These are phyloP conservation scores for Apostichopus leukothele DNA, from an alignment of 53 echinoderm and acorn worm genomes.

Conservation along the genomic window DNA sequence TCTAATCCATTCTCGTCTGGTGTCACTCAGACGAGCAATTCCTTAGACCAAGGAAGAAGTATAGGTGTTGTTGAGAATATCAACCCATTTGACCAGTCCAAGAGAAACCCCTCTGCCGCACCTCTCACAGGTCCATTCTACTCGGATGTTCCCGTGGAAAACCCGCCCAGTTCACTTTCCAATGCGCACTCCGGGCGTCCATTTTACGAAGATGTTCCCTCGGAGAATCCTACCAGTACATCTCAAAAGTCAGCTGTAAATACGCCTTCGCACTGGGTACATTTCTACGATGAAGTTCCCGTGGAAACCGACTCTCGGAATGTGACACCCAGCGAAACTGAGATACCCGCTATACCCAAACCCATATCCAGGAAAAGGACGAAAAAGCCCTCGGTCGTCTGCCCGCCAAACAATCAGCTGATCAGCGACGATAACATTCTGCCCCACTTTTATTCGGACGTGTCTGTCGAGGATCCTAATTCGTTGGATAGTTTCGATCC, in stretches of 20 bases:
- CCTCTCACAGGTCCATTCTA: constrained; percentile 1
- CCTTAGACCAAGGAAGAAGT: background rate
- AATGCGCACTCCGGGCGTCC: background rate
- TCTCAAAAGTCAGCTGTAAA: background rate
- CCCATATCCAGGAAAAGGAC: constrained; percentile 35
- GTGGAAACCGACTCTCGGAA: constrained; percentile 32
- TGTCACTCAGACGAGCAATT: background rate
- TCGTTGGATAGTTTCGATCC: constrained; percentile 72
- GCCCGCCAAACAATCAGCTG: constrained; percentile 41
- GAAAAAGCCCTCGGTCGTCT: constrained; percentile 30
- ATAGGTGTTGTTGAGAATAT: background rate
- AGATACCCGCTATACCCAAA: constrained; percentile 45
- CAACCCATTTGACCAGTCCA: constrained; percentile 27
- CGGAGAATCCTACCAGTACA: background rate
- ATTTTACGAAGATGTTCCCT: constrained; percentile 31
- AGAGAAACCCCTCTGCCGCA: background rate
- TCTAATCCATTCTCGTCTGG: constrained; percentile 39
- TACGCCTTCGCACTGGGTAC: constrained; percentile 66
- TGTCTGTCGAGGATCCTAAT: constrained; percentile 40
- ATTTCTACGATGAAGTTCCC: constrained; percentile 93
- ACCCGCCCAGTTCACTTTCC: background rate
- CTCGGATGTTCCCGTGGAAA: constrained; percentile 13
- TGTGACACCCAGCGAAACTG: background rate
- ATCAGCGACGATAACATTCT: background rate
- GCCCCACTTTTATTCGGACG: constrained; percentile 39